Conservation (phyloP, 2,888 invertebrate species). For the Octodonta nipae region DNA sequence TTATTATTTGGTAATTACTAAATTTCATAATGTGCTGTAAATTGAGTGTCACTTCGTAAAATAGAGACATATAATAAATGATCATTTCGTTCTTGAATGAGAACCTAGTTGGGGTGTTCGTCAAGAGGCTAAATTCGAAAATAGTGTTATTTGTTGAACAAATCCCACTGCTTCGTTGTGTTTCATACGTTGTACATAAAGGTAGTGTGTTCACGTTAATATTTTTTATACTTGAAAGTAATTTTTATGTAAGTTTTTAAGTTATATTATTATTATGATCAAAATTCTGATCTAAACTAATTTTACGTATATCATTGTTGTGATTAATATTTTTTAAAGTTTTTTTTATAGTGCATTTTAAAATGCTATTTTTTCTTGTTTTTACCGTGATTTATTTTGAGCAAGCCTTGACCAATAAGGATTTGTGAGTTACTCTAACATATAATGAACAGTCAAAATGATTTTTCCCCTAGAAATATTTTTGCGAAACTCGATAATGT, state of each 20-base stretch:
- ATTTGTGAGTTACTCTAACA: conserved; percentile 3
- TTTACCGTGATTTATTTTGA: conserved; percentile 12
- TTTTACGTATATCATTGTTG: conserved; percentile 32
- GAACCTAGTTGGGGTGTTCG: too few species aligned
- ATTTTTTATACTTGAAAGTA: conserved; percentile 28
- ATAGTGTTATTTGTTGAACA: conserved; percentile 10
- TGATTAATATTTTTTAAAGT: conserved; percentile 27
- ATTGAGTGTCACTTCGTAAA: too few species aligned
- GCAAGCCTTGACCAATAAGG: conserved; percentile 6
- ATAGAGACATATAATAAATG: too few species aligned
- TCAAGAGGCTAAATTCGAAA: conserved; percentile 4
- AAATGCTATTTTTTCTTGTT: conserved; percentile 16
- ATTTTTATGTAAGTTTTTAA: conserved; percentile 25
- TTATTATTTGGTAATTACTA: too few species aligned
- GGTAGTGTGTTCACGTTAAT: conserved; percentile 31
- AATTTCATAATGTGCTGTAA: too few species aligned
- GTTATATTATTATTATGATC: conserved; percentile 20
- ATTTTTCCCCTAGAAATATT: too few species aligned
- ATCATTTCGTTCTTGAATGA: too few species aligned
- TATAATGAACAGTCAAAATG: too few species aligned
- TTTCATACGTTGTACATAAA: conserved; percentile 32
- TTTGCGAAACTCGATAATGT: too few species aligned
- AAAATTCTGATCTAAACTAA: conserved; percentile 28
- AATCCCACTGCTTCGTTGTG: conserved; percentile 24
- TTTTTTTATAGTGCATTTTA: conserved; percentile 19